Evolutionary conservation across 2,797 vertebrate species (phyloP).

Genomic region (Oreortyx pictus): DNA sequence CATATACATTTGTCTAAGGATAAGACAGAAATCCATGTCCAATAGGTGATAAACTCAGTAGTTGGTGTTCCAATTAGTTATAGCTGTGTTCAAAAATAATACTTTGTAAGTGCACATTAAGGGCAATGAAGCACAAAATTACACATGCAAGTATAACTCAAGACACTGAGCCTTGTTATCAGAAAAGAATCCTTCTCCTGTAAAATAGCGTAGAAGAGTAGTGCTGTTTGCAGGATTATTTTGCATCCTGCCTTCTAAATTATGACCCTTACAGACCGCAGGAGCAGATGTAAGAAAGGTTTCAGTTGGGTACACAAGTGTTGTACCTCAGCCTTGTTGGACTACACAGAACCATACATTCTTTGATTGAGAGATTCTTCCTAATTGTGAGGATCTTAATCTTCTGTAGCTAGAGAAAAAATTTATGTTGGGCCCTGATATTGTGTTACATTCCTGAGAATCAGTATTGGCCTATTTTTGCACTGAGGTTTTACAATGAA

Average conservation of each 20-base stretch:
- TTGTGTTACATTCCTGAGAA: neutral
- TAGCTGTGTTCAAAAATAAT: slow-evolving; percentile 47
- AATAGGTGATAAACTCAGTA: slow-evolving; percentile 59
- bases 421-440: neutral
- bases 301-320: neutral
- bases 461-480: neutral
- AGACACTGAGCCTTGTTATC: neutral
- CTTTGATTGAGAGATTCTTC: neutral
- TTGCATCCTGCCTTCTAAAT: neutral
- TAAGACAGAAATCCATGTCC: slow-evolving; percentile 59
- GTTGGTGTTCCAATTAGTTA: slow-evolving; percentile 64
- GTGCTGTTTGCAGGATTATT: neutral
- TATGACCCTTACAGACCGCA: neutral
- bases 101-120: slow-evolving; percentile 67
- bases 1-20: slow-evolving; percentile 33
- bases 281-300: neutral
- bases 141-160: slow-evolving; percentile 59
- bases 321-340: neutral
- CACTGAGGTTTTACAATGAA: neutral
- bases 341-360: neutral
- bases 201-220: neutral
- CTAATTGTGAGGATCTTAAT: neutral
- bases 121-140: slow-evolving; percentile 76
- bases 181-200: neutral
- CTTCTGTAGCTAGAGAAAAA: neutral